These are phyloP conservation scores for Drosophila mettleri DNA, from an alignment of 2,888 invertebrate species.

Conservation along the genomic window DNA sequence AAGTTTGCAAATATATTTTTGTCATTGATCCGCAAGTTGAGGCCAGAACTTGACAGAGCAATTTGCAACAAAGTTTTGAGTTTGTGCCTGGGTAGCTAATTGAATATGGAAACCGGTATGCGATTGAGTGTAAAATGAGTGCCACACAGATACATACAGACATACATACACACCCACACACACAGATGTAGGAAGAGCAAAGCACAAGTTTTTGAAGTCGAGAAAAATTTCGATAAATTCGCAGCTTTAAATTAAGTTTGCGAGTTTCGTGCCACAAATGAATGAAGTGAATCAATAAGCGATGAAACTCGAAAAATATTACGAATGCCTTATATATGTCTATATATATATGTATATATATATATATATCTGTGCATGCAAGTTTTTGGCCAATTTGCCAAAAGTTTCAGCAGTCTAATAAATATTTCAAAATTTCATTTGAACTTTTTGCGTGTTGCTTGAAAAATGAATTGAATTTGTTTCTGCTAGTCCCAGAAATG, in stretches of 20 bases:
- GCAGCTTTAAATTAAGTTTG: conserved; percentile 58
- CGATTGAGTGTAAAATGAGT: conserved; percentile 78
- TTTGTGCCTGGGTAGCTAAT: conserved; percentile 58
- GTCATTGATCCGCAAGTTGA: conserved; percentile 67
- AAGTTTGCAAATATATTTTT: conserved; percentile 61
- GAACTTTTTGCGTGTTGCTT: conserved; percentile 26
- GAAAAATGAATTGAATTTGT: conserved; percentile 20
- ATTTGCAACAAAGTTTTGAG: conserved; percentile 35
- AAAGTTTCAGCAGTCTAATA: conserved; percentile 63
- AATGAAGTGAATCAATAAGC: conserved; percentile 42
- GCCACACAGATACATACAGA: conserved; percentile 13
- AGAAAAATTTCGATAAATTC: conserved; percentile 18
- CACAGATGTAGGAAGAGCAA: neutral
- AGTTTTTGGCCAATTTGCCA: conserved; percentile 58
- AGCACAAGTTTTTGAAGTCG: neutral
- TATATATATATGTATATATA: neutral
- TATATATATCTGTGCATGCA: conserved; percentile 11
- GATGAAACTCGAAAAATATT: conserved; percentile 37
- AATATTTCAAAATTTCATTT: conserved; percentile 62
- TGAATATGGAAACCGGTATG: conserved; percentile 71
- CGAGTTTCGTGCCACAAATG: conserved; percentile 58
- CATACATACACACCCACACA: neutral
- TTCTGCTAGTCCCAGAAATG: conserved; percentile 14
- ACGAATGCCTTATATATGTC: conserved; percentile 5
- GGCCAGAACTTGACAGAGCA: conserved; percentile 47